phyloP scores from a whole-genome alignment of 2,888 invertebrate genomes.

The Odontocolon sp. region DNA sequence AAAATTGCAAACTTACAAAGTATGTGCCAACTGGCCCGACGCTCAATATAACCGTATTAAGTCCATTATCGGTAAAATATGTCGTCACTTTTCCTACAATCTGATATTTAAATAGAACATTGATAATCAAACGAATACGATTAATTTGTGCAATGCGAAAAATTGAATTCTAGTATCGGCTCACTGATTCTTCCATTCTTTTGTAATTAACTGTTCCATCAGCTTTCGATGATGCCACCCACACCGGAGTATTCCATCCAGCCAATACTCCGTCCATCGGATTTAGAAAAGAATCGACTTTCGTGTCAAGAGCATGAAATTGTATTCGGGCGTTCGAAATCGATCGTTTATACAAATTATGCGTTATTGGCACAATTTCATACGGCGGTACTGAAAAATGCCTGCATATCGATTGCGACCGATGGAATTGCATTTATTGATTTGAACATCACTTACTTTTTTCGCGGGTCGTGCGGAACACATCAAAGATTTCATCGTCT shows the following conservation, averaged over 20 bases:
- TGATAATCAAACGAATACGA: background rate
- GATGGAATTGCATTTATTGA: background rate
- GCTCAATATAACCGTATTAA: no score
- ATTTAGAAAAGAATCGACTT: background rate
- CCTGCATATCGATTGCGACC: no score
- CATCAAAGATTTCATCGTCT: background rate
- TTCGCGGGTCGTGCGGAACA: background rate
- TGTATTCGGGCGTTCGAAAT: background rate
- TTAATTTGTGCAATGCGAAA: background rate
- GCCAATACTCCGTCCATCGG: background rate
- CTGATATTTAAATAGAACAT: no score
- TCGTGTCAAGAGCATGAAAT: background rate
- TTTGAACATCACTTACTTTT: background rate
- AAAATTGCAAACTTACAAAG: no score
- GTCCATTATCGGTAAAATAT: background rate
- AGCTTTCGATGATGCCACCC: background rate
- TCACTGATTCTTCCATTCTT: background rate
- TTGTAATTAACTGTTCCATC: background rate
- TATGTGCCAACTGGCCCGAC: no score
- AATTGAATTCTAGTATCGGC: background rate
- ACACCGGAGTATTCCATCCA: constrained; percentile 1
- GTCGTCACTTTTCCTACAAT: background rate
- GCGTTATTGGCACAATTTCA: background rate
- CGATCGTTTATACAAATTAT: background rate
- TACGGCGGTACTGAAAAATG: constrained; percentile 16